Base-by-base conservation (phyloP, 2,113 vertebrate genomes). In the Connochaetes taurinus region DNA sequence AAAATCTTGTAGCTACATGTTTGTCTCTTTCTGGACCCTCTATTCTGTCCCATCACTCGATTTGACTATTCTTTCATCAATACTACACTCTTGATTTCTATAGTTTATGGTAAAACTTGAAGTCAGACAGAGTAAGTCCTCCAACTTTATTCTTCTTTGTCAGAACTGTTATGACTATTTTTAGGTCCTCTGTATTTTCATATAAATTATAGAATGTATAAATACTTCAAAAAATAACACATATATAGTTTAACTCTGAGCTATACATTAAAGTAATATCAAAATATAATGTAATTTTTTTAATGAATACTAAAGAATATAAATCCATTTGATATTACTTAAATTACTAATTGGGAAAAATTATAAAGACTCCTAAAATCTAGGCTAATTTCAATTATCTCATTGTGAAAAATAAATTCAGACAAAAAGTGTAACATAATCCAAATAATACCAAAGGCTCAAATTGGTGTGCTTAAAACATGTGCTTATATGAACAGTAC, bases 391-490 rank as follows among this genome's bases (percentile, higher is more conserved):
- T 95, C 33, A 86, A 78, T 40, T 78, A 23, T 74, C 87, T 55
- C 76, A 95, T 6, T 91, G 7, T 64, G 45, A 96, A 97, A 96
- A 91, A 95, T 94, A 97, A 89, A 92, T 84, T 92, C 53, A 90
- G 62, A 62, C 19, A 92, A 90, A 92, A 94, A 90, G 29, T 40
- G 47, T 67, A 82, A 94, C 52, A 90, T 96, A 94, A 82, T 80
- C 13, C 14, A 67, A 19, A 55, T 53, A 55, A 52, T 85, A 52
- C 76, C 86, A 93, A 43, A 58, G 15, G 52, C n/a, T 82, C 83
- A n/a, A 80, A 90, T 17, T 55, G 52, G 36, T 53, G 6, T 76
- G 29, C 27, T 97, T 67, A 55, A 2, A 64, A 7, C 11, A 82
- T 16, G 19, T 55, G 76, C 29, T 96, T 45, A 62, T 2, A 57